Base-by-base conservation (phyloP, 2,888 invertebrate species). In the Drosophila ustulata region DNA sequence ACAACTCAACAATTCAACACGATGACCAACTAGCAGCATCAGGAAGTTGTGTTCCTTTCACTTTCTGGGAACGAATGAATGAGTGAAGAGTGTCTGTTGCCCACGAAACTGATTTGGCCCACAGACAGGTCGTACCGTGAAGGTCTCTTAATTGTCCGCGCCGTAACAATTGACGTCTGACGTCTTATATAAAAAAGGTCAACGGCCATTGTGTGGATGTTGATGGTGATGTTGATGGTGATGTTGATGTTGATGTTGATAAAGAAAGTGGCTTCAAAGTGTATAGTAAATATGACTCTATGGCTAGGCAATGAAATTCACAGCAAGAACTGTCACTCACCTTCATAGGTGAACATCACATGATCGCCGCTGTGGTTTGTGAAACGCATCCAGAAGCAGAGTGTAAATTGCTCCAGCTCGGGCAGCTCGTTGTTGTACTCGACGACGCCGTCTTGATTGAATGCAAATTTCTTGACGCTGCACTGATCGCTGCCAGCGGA, bases 371-470 rank as follows among this genome's bases (percentile, higher is more conserved):
- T 95, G 89, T 97, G 97, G 88, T 97, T 97, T 81, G 95, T 94
- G 89, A 96, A 97, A 85, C 96, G 96, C 82, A 94, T 95, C 97
- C 97, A 97, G 92, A 95, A 94, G 90, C 97, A 97, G 8, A 97
- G 93, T 0, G 97, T 97, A 90, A 97, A 97, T 91, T 97, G 97
- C 81, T 96, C 96, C 79, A 97, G 89, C 88, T 96, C 95, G 0
- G 96, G 96, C 37, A 97, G 85, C 30, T 94, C 93, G 39, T 94
- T 94, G 68, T 96, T 95, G 91, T 96, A 97, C 82, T 96, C 95
- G 63, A 96, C 93, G 85, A 93, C 95, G 11, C 95, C 93, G 72
- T 95, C 95, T 86, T 96, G 95, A 82, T 94, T 95, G 77, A 96
- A 95, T 7, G 93, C 92, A 28, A 95, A 94, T 89, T 96, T 96